A percentile compares a stretch with the other conserved stretches of the same genome.
phyloP scores from a whole-genome alignment of 2,113 vertebrate species.

The Reinhardtius hippoglossoides region DNA sequence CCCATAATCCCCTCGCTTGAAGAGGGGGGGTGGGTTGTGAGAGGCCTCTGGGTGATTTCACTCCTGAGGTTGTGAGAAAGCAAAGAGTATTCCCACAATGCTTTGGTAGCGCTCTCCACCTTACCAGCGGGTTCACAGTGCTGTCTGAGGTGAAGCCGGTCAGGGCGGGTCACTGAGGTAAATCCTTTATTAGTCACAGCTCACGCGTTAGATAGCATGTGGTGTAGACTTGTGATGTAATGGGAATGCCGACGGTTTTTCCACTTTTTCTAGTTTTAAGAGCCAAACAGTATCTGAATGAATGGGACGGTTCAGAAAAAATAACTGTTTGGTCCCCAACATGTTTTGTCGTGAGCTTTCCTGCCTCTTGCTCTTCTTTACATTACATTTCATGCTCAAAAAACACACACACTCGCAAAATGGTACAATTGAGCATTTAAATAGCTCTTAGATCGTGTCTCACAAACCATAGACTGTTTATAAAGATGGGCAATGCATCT shows the following conservation, averaged over 20 bases:
- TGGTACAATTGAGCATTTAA: too few species aligned
- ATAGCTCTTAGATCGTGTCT: too few species aligned
- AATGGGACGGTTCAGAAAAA: too few species aligned
- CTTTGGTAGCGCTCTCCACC: neutral
- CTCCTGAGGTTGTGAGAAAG: slow-evolving; percentile 3
- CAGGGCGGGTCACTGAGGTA: slow-evolving; percentile 22
- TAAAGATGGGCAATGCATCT: too few species aligned
- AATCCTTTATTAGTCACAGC: slow-evolving; percentile 25
- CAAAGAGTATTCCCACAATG: slow-evolving; percentile 26
- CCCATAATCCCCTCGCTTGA: slow-evolving; percentile 59
- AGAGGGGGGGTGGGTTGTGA: slow-evolving; percentile 6
- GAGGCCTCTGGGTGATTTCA: slow-evolving; percentile 14
- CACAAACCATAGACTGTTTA: too few species aligned
- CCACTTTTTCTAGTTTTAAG: too few species aligned
- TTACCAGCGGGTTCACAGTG: neutral
- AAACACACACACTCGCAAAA: too few species aligned
- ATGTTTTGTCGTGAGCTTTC: too few species aligned
- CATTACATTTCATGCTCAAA: too few species aligned
- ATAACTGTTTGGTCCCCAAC: neutral
- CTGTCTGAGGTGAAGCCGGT: slow-evolving; percentile 28
- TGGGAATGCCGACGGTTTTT: too few species aligned
- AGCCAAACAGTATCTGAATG: neutral
- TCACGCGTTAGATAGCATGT: neutral
- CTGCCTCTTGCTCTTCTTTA: too few species aligned
- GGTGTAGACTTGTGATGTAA: neutral